Percentiles rank a stretch among this genome's conserved stretches.
These are phyloP conservation scores for Teleogryllus oceanicus DNA, from an alignment of 2,888 invertebrate species.

Conservation along the genomic window DNA sequence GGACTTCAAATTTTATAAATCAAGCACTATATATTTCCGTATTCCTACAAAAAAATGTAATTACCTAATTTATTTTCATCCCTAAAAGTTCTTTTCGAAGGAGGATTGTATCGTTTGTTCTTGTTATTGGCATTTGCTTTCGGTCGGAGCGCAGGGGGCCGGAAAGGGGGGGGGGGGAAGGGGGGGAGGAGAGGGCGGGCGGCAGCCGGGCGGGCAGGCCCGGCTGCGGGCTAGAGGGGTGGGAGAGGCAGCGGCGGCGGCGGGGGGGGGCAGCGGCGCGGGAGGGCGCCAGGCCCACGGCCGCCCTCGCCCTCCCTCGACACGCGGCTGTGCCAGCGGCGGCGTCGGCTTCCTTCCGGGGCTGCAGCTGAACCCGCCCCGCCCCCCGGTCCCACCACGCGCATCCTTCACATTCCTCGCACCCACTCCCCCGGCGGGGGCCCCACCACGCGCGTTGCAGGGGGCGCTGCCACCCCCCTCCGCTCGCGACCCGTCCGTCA, in stretches of 20 bases:
- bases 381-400: neutral
- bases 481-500: too few species aligned
- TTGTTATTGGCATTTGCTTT: too few species aligned
- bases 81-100: too few species aligned
- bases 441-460: too few species aligned
- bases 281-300: neutral
- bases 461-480: too few species aligned
- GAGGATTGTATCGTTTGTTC: too few species aligned
- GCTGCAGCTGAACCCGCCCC: neutral
- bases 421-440: too few species aligned
- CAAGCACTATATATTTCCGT: too few species aligned
- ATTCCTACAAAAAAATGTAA: too few species aligned
- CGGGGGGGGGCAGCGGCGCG: neutral
- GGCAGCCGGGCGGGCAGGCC: neutral
- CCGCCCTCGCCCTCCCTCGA: neutral
- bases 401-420: neutral
- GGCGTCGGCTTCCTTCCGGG: conserved; percentile 1
- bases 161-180: neutral
- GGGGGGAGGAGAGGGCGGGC: neutral
- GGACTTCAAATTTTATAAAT: too few species aligned
- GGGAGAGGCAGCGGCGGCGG: neutral
- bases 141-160: neutral
- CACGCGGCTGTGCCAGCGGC: neutral
- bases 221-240: conserved; percentile 19
- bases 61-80: too few species aligned